phyloP scores from a whole-genome alignment of 2,797 vertebrate species.

The Dryobates pubescens region DNA sequence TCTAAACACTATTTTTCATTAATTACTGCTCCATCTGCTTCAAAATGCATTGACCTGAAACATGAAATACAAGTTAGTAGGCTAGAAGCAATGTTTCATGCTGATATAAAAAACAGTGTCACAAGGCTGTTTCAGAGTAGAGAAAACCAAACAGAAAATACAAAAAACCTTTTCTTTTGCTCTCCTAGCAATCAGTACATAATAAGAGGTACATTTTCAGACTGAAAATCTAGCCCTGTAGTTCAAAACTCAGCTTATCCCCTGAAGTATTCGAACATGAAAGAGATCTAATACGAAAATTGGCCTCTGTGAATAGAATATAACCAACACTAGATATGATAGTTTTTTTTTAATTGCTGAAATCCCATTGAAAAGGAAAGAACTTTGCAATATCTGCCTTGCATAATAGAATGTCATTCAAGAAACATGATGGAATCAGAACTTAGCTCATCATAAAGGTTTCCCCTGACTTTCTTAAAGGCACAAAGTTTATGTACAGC shows the following conservation, averaged over 20 bases:
- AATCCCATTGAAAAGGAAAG: neutral
- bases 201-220: constrained; percentile 42
- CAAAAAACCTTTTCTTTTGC: neutral
- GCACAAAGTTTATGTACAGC: constrained; percentile 18
- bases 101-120: neutral
- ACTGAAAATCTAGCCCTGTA: constrained; percentile 6
- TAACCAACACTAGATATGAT: neutral
- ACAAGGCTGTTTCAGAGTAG: neutral
- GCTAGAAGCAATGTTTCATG: constrained; percentile 40
- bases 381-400: neutral
- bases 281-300: constrained; percentile 42
- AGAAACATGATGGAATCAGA: neutral
- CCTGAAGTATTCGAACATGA: constrained; percentile 32
- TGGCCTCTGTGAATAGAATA: constrained; percentile 20
- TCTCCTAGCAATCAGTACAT: constrained; percentile 34
- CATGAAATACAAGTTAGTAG: constrained; percentile 14
- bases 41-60: constrained; percentile 69
- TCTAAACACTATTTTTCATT: constrained; percentile 45
- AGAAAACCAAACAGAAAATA: neutral
- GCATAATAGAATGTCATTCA: neutral
- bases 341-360: neutral
- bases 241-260: constrained; percentile 21
- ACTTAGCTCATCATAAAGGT: neutral
- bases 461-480: neutral
- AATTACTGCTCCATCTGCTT: constrained; percentile 69